Conservation (phyloP, 2,797 vertebrate species). For the Artibeus lituratus region DNA sequence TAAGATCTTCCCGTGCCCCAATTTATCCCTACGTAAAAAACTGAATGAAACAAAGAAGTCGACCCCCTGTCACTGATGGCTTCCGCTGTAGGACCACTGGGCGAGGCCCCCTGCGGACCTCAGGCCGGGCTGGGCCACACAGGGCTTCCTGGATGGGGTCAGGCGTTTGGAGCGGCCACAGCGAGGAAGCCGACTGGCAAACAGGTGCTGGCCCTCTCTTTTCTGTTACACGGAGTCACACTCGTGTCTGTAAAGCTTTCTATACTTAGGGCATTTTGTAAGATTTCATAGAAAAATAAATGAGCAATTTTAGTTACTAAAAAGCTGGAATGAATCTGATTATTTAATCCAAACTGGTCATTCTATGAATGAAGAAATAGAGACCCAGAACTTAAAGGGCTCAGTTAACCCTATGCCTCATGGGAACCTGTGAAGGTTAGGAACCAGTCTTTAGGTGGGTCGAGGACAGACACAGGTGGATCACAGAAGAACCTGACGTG, state of each 20-base stretch:
- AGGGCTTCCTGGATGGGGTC: background rate
- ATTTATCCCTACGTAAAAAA: background rate
- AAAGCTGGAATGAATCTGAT: background rate
- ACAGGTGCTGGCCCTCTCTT: background rate
- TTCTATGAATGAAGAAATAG: background rate
- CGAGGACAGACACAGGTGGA: background rate
- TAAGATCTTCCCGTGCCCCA: background rate
- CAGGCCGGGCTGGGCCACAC: background rate
- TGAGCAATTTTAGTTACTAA: background rate
- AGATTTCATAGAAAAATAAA: background rate
- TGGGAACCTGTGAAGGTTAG: background rate
- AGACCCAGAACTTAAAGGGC: background rate
- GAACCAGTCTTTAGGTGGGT: background rate
- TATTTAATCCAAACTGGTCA: background rate
- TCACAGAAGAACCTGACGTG: background rate
- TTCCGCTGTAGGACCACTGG: background rate
- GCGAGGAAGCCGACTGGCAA: background rate
- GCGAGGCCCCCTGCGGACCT: background rate
- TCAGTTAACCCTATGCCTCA: background rate
- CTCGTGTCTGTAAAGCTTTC: background rate
- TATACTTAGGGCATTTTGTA: background rate
- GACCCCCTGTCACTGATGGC: background rate
- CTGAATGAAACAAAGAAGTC: background rate
- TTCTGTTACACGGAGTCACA: background rate
- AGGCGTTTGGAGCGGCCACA: background rate